Base-by-base conservation (phyloP, 2,797 vertebrate genomes). In the Xenopus petersii region DNA sequence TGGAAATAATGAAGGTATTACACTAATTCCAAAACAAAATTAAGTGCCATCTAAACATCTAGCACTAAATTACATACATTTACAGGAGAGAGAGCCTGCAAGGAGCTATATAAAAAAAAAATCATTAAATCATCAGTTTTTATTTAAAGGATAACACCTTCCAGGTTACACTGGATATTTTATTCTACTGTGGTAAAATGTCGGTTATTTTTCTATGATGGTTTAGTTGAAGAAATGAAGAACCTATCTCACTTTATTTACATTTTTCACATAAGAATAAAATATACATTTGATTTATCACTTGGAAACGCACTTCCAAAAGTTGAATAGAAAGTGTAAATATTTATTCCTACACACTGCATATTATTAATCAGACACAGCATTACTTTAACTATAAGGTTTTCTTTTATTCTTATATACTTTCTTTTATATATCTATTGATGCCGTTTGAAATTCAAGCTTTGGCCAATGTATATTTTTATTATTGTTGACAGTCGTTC, bases 401-500 rank as follows among this genome's bases (percentile, higher is more conserved):
- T 49, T 72, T 64, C 70, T 73, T 58, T 77, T 77, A 60, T 68
- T 77, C 48, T 54, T 67, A 68, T 58, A 77, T 67, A 72, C 70
- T 73, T 77, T 73, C 75, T 58, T 16, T 58, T 73, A 48, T 73
- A 63, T 73, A 67, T 58, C 75, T 63, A 77, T 56, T 49, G 64
- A 73, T 67, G 62, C 59, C 64, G 70, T 70, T 64, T 75, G 74
- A 75, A 64, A 17, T 33, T 67, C 54, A 33, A 70, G 74, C 67
- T 70, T 68, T 48, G 21, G 64, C 51, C 67, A 64, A 77, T 72
- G 71, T 72, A 55, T 77, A 48, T 72, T 73, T 72, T 73, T 59
- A 77, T 77, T 77, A 73, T 72, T 72, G 70, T 77, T 72, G 75
- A 77, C 75, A 77, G 75, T 67, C 68, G 64, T 73, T 77, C 75